These are phyloP conservation scores for Drosophila burlai DNA, from an alignment of 1,140 invertebrate species.

Conservation along the genomic window DNA sequence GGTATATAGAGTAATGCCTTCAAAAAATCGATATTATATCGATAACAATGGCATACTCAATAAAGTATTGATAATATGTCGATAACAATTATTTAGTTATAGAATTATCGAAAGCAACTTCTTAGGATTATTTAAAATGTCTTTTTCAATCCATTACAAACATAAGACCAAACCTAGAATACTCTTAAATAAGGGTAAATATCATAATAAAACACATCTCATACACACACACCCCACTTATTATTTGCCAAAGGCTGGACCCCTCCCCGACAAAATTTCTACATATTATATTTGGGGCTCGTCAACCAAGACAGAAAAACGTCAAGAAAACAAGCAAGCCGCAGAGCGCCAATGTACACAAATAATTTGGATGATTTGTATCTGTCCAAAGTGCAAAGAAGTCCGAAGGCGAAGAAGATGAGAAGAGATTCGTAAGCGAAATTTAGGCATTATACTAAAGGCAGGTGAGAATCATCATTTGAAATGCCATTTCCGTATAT, in stretches of 20 bases:
- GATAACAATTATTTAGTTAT: too few relatives aligned
- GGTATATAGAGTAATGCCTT: neutral
- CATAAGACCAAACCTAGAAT: neutral
- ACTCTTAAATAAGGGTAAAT: conserved; percentile 5
- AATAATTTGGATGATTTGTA: conserved; percentile 52
- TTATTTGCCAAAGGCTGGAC: conserved; percentile 43
- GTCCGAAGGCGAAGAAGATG: neutral
- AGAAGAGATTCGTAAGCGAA: conserved; percentile 24
- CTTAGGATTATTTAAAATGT: neutral
- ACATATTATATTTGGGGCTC: conserved; percentile 51
- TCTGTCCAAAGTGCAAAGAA: conserved; percentile 41
- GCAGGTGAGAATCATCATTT: conserved; percentile 35
- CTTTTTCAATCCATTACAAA: neutral
- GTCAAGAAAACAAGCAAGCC: conserved; percentile 33
- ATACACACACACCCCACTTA: conserved; percentile 22
- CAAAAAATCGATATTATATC: too few relatives aligned
- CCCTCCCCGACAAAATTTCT: conserved; percentile 21
- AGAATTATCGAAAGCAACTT: too few relatives aligned
- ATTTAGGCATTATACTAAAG: conserved; percentile 15
- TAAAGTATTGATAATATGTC: too few relatives aligned
- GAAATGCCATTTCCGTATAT: conserved; percentile 33
- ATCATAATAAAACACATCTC: conserved; percentile 19
- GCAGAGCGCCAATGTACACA: conserved; percentile 36
- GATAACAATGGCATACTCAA: too few relatives aligned
- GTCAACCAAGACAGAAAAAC: conserved; percentile 37